phyloP scores from a whole-genome alignment of 2,888 invertebrate genomes.

The Mythimna lalbum region DNA sequence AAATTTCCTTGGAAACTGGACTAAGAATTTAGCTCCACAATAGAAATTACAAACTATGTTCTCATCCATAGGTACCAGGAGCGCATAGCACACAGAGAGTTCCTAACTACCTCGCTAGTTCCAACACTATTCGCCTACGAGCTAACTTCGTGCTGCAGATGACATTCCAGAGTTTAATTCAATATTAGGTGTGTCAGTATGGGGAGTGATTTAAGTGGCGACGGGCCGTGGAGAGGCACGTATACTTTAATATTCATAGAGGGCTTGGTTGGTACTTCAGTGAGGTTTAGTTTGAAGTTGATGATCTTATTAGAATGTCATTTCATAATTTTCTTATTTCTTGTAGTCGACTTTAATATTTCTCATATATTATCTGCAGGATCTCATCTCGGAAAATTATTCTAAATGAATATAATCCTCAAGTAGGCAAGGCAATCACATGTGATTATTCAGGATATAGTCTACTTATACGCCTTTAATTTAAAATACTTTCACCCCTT shows the following conservation, averaged over 20 bases:
- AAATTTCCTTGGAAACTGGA: neutral
- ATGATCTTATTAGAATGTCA: neutral
- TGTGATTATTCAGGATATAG: too few relatives aligned
- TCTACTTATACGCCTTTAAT: too few relatives aligned
- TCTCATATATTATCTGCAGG: too few relatives aligned
- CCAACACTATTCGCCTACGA: conserved; percentile 7
- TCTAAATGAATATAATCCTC: too few relatives aligned
- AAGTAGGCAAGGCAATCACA: too few relatives aligned
- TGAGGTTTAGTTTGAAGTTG: neutral
- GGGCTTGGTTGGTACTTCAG: neutral
- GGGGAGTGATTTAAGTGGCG: conserved; percentile 20
- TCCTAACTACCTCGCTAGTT: conserved; percentile 12
- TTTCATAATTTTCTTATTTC: neutral
- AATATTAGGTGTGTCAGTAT: conserved; percentile 32
- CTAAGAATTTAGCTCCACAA: conserved; percentile 2
- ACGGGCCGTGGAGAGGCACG: too few relatives aligned
- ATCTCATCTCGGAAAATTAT: too few relatives aligned
- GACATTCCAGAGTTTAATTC: conserved; percentile 40
- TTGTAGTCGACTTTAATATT: neutral
- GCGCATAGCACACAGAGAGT: conserved; percentile 12
- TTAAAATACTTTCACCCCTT: too few relatives aligned
- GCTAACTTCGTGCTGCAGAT: conserved; percentile 32
- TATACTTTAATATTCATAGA: conserved; percentile 3
- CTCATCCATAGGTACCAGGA: conserved; percentile 8
- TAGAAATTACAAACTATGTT: conserved; percentile 1